Evolutionary conservation across 2,113 vertebrate genomes (phyloP).

Genomic region (Apaloderma vittatum): DNA sequence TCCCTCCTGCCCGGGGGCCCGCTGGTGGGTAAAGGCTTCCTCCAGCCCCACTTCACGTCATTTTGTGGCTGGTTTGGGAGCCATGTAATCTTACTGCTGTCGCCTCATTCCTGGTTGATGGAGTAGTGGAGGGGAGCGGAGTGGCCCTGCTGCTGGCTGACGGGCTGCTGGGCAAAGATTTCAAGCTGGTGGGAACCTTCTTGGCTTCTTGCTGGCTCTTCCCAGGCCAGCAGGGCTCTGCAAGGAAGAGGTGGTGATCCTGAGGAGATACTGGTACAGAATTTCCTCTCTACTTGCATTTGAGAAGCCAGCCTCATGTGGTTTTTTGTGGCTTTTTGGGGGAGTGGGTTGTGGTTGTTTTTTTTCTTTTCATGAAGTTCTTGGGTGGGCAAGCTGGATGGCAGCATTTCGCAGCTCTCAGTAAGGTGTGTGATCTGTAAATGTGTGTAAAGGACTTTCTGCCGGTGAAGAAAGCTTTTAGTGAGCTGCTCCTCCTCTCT

Average conservation of each 20-base stretch:
- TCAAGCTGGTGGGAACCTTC: neutral
- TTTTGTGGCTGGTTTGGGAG: neutral
- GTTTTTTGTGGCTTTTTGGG: neutral
- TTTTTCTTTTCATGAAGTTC: neutral
- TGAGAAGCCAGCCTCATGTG: neutral
- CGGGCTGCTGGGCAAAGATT: neutral
- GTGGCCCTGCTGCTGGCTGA: neutral
- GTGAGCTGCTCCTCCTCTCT: neutral
- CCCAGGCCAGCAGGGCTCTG: neutral
- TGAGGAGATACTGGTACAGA: neutral
- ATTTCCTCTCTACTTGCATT: neutral
- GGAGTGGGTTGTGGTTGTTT: neutral
- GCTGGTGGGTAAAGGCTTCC: neutral
- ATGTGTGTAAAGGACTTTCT: neutral
- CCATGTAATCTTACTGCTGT: accelerated
- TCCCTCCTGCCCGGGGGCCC: neutral
- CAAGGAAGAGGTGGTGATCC: neutral
- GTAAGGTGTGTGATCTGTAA: neutral
- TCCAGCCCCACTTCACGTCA: neutral
- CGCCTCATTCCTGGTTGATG: accelerated
- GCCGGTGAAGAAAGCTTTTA: neutral
- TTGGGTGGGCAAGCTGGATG: neutral
- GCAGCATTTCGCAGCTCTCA: neutral
- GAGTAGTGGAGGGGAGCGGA: no score
- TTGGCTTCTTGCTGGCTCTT: neutral